Base-by-base conservation (phyloP, 35 echinoderm and acorn worm genomes). In the Lytechinus pictus region DNA sequence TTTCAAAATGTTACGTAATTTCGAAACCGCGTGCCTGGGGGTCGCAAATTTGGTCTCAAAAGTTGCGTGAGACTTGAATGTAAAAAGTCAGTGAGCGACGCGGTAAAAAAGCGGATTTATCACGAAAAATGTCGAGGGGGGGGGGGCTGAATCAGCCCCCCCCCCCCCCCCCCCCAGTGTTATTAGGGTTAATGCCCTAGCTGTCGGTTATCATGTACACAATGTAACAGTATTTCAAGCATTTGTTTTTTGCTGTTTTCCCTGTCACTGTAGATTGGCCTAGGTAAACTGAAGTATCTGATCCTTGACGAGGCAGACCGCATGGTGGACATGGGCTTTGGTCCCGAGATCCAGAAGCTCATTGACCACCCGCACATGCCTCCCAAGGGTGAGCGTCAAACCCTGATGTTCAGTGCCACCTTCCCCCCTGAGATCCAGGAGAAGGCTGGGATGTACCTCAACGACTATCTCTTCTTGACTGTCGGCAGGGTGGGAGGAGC, bases 271-370 rank as follows among this genome's bases (percentile, higher is more conserved):
- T 53, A 99, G 98, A 96, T 99, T 60, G 92, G 97, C 79, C 54
- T 99, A 9, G 91, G 66, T 52, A 99, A 99, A 52, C 86, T 97
- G 27, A 95, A 95, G 60, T 98, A 93, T 92, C 95, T 99, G 12
- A 96, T 99, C 6, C 93, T 99, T 9, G 98, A 99, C 53, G 98
- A 99, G 91, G 98, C 98, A 27, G 98, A 99, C 94, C 96, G 98
- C 8, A 99, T 99, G 98, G 57, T 99, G 95, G 98, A 99, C 96
- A 99, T 99, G 98, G 98, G 98, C 10, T 99, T 99, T 60, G 98
- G 97, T 9, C 98, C 98, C 10, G 97, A 95, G 9, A 99, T 99
- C 95, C 94, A 97, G 89, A 96, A 94, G 54, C 94, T 99, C 14
- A 89, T 99, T n/a, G 94, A 97, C 87, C 96, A 95, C 52, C 97